Conservation (phyloP, 2,888 invertebrate species). For the Kryphioiulus occultus region DNA sequence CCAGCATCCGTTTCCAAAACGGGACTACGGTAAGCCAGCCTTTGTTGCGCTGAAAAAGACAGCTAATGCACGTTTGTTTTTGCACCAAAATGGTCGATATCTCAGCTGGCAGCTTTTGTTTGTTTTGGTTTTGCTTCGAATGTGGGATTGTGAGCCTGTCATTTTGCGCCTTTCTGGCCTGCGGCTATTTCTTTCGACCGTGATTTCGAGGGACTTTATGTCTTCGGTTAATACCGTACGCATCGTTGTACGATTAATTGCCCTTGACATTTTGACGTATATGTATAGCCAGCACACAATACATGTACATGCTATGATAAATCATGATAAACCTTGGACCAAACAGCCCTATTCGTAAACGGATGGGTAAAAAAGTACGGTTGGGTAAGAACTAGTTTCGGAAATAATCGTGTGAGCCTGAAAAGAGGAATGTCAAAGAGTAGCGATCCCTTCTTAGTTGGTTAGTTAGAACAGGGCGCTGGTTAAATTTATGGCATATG, state of each 20-base stretch:
- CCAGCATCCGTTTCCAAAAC: neutral
- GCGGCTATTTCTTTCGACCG: neutral
- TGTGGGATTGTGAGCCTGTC: neutral
- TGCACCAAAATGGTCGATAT: slow-evolving; percentile 28
- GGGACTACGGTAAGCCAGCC: neutral
- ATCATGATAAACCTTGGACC: neutral
- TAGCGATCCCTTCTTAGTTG: too few species aligned
- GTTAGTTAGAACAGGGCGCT: too few species aligned
- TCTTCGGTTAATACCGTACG: neutral
- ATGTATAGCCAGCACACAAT: too few species aligned
- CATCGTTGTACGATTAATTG: neutral
- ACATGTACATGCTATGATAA: too few species aligned
- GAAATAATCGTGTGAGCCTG: too few species aligned
- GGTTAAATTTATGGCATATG: too few species aligned
- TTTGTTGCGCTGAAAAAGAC: neutral
- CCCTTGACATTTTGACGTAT: slow-evolving; percentile 20
- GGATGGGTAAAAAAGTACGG: neutral
- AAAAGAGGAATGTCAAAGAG: too few species aligned
- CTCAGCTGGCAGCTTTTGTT: slow-evolving; percentile 40
- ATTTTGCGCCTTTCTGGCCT: slow-evolving; percentile 2
- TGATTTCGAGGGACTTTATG: neutral
- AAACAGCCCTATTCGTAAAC: neutral
- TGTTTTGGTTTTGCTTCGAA: slow-evolving; percentile 15
- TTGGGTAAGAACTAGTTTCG: neutral
- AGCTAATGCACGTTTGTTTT: neutral